Evolutionary conservation across 2,113 vertebrate genomes (phyloP).

Genomic region (Rafetus swinhoei): DNA sequence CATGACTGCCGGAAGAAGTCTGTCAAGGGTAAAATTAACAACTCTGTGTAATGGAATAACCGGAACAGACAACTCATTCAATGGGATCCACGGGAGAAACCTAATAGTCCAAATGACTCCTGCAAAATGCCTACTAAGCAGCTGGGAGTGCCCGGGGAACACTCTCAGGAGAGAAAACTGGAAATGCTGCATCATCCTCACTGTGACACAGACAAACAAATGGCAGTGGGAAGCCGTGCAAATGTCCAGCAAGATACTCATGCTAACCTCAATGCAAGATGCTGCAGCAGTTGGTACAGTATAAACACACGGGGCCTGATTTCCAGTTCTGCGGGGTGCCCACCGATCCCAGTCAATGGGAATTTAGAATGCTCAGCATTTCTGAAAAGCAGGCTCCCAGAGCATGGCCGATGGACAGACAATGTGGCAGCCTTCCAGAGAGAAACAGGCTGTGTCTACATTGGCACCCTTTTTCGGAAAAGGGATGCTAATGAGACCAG

Average conservation of each 20-base stretch:
- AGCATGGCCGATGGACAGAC: accelerated
- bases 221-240: background rate
- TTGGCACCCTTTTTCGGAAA: no score
- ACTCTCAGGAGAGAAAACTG: background rate
- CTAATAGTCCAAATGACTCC: background rate
- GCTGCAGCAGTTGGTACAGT: no score
- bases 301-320: background rate
- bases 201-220: background rate
- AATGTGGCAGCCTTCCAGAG: background rate
- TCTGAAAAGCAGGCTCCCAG: no score
- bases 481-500: no score
- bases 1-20: background rate
- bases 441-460: no score
- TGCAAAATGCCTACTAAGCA: background rate
- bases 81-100: background rate
- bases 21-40: background rate
- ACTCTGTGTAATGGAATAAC: background rate
- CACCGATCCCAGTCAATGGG: background rate
- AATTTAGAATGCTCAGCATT: accelerated
- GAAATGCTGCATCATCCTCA: accelerated
- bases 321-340: accelerated
- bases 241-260: background rate
- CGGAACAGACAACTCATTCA: background rate
- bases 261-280: background rate
- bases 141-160: background rate